phyloP scores from a whole-genome alignment of 2,888 invertebrate genomes.

The Morpho helenor region DNA sequence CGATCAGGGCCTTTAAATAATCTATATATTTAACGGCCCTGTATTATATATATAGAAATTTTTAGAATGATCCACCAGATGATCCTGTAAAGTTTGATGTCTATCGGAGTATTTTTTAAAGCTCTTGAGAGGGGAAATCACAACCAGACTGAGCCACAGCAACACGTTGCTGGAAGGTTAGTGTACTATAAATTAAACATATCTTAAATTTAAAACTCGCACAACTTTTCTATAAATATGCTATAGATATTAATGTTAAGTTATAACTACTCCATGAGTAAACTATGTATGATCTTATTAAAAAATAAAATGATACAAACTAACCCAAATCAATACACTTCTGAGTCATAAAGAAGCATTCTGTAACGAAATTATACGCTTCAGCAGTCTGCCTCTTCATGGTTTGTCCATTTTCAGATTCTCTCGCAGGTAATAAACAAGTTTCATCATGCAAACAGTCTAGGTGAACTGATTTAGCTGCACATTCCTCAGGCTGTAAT shows the following conservation, averaged over 20 bases:
- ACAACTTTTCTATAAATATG: neutral
- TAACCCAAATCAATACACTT: slow-evolving; percentile 88
- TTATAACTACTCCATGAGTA: too few species aligned
- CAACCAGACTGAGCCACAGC: too few species aligned
- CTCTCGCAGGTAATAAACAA: slow-evolving; percentile 85
- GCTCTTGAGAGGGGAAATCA: too few species aligned
- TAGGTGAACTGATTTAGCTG: slow-evolving; percentile 83
- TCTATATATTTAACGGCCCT: too few species aligned
- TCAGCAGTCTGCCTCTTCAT: slow-evolving; percentile 74
- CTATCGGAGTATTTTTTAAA: too few species aligned
- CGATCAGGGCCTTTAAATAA: too few species aligned
- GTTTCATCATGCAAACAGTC: slow-evolving; percentile 86
- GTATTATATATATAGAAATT: too few species aligned
- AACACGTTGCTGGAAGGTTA: too few species aligned
- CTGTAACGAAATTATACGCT: slow-evolving; percentile 90
- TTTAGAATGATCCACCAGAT: too few species aligned
- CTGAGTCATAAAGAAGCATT: slow-evolving; percentile 95
- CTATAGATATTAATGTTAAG: neutral
- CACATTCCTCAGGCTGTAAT: slow-evolving; percentile 77
- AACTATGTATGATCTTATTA: too few species aligned
- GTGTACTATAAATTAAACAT: too few species aligned
- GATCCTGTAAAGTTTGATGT: too few species aligned
- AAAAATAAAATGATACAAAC: neutral
- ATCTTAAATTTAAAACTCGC: neutral
- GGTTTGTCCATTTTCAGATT: slow-evolving; percentile 68